Evolutionary conservation across 2,888 invertebrate species (phyloP).

Genomic region (Emesis furor): DNA sequence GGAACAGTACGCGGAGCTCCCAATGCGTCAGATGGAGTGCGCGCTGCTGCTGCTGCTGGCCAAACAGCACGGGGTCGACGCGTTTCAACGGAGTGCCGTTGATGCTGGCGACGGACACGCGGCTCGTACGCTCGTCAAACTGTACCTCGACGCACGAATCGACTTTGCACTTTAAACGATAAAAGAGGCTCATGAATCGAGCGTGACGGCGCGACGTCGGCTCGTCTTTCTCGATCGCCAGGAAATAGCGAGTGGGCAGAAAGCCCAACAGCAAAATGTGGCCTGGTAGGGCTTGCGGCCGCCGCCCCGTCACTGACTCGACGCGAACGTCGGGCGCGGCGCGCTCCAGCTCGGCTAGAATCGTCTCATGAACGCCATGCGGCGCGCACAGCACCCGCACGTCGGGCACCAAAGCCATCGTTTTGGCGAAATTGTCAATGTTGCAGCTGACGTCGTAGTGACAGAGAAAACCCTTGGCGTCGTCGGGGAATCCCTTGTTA

Average conservation of each 20-base stretch:
- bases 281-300: background rate
- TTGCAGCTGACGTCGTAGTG: conserved; percentile 23
- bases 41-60: background rate
- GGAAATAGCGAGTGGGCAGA: conserved; percentile 23
- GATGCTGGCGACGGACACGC: conserved; percentile 13
- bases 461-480: conserved; percentile 22
- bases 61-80: background rate
- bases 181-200: background rate
- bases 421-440: conserved; percentile 23
- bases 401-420: conserved; percentile 19
- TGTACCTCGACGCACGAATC: background rate
- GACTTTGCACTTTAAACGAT: background rate
- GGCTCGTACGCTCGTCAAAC: conserved; percentile 12
- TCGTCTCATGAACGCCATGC: conserved; percentile 12
- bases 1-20: conserved; percentile 17
- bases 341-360: conserved; percentile 13
- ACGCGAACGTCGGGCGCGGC: conserved; percentile 5
- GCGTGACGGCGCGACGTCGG: conserved; percentile 15
- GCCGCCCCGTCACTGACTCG: background rate
- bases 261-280: conserved; percentile 20
- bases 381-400: conserved; percentile 19
- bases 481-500: conserved; percentile 22
- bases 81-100: conserved; percentile 20
- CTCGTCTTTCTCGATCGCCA: conserved; percentile 17
- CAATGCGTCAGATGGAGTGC: conserved; percentile 27